Base-by-base conservation (phyloP, 2,797 vertebrate genomes). In the Coccyzus lansbergi region DNA sequence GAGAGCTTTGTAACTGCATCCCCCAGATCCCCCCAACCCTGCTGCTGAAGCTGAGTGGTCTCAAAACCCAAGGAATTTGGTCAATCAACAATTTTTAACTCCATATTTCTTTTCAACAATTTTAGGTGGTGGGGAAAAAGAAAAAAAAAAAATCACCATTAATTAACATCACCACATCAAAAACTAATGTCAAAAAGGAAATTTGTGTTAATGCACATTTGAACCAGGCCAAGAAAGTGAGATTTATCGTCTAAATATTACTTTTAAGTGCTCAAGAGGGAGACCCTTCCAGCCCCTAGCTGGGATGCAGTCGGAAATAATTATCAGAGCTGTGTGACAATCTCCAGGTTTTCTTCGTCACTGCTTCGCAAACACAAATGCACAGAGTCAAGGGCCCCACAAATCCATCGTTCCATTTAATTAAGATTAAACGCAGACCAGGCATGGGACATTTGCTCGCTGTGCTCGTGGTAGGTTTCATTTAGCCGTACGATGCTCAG, bases 141-240 rank as follows among this genome's bases (percentile, higher is more conserved):
- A 49, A 52, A 49, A 28, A 3, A 10, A n/a, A 49, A 52, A 49
- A 28, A 25, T 65, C 53, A 62, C 59, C 2, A 0, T 26, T 83
- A 94, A 31, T 38, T 68, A 62, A 81, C 0, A 1, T 26, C 48
- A 85, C 15, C 25, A 44, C 63, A 76, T 52, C 9, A 34, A 40
- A 80, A 62, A 56, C 38, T 83, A n/a, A 90, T 78, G 62, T 67
- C 51, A 31, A 83, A 93, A 93, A 58, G 64, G 77, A 93, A 76
- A 46, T 72, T 83, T 95, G 92, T 88, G 92, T 95, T 95, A 96
- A 94, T 58, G 77, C 70, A 94, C 71, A 96, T 92, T 94, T 97
- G 95, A 97, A 94, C 79, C 84, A 97, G 95, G 89, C 76, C 96
- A 97, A 95, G 86, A 96, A 96, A 97, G 94, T 33, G 65, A 88